phyloP scores from a whole-genome alignment of 1,140 invertebrate genomes.

The Anoplolepis gracilipes region DNA sequence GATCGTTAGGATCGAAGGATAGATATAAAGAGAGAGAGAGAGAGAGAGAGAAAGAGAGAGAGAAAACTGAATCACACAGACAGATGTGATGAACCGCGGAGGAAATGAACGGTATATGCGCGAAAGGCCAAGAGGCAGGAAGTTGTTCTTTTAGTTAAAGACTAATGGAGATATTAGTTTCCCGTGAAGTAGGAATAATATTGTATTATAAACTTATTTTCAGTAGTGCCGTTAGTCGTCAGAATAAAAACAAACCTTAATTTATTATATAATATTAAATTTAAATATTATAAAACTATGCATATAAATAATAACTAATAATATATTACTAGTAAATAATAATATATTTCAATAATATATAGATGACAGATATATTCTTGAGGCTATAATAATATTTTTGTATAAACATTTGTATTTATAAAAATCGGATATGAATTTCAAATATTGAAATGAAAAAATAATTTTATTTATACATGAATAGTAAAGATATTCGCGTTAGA shows the following conservation, averaged over 20 bases:
- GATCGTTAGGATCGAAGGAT: constrained; percentile 39
- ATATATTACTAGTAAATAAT: no score
- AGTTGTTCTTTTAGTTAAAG: constrained; percentile 12
- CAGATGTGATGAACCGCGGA: constrained; percentile 41
- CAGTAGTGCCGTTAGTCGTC: neutral
- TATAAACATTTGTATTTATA: neutral
- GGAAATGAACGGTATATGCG: constrained; percentile 43
- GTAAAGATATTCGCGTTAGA: neutral
- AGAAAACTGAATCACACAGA: constrained; percentile 18
- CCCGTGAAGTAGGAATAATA: constrained; percentile 26
- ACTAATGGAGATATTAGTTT: constrained; percentile 31
- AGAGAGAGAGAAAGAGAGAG: neutral
- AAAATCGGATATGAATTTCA: neutral
- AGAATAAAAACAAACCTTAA: neutral
- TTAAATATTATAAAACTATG: neutral
- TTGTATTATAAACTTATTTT: neutral
- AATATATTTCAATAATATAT: no score
- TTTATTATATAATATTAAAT: neutral
- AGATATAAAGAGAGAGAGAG: neutral
- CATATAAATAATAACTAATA: no score
- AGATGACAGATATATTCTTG: neutral
- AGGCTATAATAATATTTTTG: neutral
- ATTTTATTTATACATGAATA: neutral
- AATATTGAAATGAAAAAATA: neutral
- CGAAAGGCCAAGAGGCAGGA: constrained; percentile 13